Base-by-base conservation (phyloP, 2,113 vertebrate genomes). In the Daphoenositta chrysoptera region DNA sequence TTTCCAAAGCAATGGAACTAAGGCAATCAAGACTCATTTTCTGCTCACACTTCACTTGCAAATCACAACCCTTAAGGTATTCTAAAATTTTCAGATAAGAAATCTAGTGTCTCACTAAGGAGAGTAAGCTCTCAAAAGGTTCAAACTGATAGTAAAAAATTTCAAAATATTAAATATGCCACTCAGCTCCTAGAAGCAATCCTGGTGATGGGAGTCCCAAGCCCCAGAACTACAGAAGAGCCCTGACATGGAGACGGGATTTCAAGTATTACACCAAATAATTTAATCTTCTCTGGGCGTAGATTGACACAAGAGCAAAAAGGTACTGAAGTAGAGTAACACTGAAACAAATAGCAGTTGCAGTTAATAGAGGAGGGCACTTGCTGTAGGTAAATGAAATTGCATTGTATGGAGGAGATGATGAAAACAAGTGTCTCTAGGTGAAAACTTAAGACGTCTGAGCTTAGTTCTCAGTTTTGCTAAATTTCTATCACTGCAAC, bases 231-330 rank as follows among this genome's bases (percentile, higher is more conserved):
- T 79, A 77, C 15, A 48, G 58, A 87, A 39, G 4, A 87, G 27
- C 8, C 23, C 18, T 1, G 2, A 54, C 44, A 60, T 2, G 6
- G 21, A 64, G 35, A 72, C 1, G 1, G 9, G 44, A 79, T 50
- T 76, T 58, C 42, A 63, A n/a, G 23, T 33, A 54, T 45, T 66
- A 61, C 9, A 79, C 2, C 23, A 68, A 50, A 5, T 40, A 78
- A 61, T 53, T 53, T 63, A 31, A 75, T 71, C 31, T 71, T 68
- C 63, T 47, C 40, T 39, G 42, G n/a, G 37, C 64, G 33, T 7
- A 40, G 39, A 9, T 11, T 65, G 31, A 19, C 37, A 65, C 19
- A 37, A 65, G 13, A 6, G 24, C 24, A 65, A 89, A 80, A 72
- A 73, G 24, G 11, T n/a, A 35, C 24, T 77, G 15, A 87, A 61